Evolutionary conservation across 2,888 invertebrate species (phyloP), one percentile per base, ranked within the genome.

Genomic region (Amphipoea lucens): DNA sequence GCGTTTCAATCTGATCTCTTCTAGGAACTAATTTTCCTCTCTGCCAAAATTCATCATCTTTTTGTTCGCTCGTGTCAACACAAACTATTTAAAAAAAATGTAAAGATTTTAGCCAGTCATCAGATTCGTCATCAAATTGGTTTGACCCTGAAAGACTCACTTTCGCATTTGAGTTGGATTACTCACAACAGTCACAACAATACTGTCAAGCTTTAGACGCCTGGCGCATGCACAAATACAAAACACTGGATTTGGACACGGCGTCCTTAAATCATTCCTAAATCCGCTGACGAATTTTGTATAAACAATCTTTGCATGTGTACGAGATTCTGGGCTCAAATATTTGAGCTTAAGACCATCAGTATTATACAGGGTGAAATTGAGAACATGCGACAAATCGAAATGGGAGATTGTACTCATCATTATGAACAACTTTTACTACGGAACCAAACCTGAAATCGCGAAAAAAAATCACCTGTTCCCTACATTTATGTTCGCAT

Each of bases 141-240:
- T 42, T 72, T 82, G 71, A 83, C 81, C 81, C 48, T 83, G 81
- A 82, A 78, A 72, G 7, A 68, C 42, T 68, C 57, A 83, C 81
- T 82, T 83, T 78, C 81, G 83, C 57, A 23, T 67, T 81, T 69
- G 63, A 62, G 29, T 77, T 57, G 40, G n/a, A 77, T 82, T 77
- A 76, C 76, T 66, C 76, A 82, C 48, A 40, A 62, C 36, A 75
- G 17, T 40, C 69, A 76, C 48, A 40, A 57, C 23, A 69, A n/a
- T 36, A 75, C 48, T 48, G 12, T 29, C 14, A 71, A 71, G 45
- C 40, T 68, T 29, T 62, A 0, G 5, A 63, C 29, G 20, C 2
- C 17, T 60, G 29, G 40, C 54, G 51, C 62, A 12, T 23, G 2
- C 17, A 4, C 17, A 60, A 23, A 74, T 29, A 48, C 17, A 63